Base-by-base conservation (phyloP, 2,113 vertebrate genomes). In the Orthonyx spaldingii region DNA sequence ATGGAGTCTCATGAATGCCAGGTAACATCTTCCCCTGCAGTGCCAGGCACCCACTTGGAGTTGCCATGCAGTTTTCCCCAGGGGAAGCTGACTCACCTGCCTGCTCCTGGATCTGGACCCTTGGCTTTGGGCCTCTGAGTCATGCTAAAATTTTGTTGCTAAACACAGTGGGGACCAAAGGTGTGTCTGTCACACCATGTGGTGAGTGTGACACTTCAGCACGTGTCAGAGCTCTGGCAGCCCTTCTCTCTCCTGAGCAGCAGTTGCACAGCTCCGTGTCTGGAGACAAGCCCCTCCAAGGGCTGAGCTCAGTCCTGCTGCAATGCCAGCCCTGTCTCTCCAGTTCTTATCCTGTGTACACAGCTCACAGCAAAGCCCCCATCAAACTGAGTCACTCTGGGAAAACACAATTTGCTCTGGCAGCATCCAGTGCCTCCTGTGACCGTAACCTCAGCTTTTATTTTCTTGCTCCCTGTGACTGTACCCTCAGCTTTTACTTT, bases 221-320 rank as follows among this genome's bases (percentile, higher is more conserved):
- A 33, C 13, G 13, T 20, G 26, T 37, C 52, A 91, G 24, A 50
- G 60, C 20, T 71, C 39, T 84, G 72, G 44, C 49, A 86, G 33
- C 33, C 5, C 37, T 55, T 53, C 47, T 55, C 50, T 65, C 21
- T 78, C 33, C 44, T n/a, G 18, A 68, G 35, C 18, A 74, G 80
- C 39, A 68, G 41, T 27, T 42, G 14, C 5, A 26, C 0, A 1
- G 27, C n/a, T 94, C 60, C 0, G 0, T 6, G 13, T 20, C 76
- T 65, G 49, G 27, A 50, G 52, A 50, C 2, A 1, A 56, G 59
- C 28, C 35, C 10, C 33, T 87, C 64, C 17, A 27, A 84, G 18
- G 30, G 27, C 6, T 1, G 2, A 76, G 72, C 69, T 77, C 72
- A 77, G 68, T 41, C 49, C 46, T 52, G 49, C 53, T 70, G 55